Evolutionary conservation across 2,113 vertebrate genomes (phyloP).

Genomic region (Pogona vitticeps): DNA sequence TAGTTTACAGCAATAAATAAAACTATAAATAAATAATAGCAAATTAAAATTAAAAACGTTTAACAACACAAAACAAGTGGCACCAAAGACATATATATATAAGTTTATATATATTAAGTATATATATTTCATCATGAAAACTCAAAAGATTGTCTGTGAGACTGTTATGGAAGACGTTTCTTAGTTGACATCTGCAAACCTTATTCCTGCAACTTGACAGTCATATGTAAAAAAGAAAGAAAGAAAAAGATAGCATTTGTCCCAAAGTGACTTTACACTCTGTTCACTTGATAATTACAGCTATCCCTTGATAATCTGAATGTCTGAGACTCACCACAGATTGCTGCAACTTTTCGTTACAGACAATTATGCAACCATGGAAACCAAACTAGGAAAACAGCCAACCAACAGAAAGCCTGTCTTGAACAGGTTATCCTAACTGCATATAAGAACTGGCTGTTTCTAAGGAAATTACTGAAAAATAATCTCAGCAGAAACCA

Average conservation of each 20-base stretch:
- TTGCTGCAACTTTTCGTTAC: not conserved
- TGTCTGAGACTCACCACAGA: not conserved
- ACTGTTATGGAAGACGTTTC: too few relatives aligned
- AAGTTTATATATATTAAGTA: too few relatives aligned
- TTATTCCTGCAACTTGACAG: not conserved
- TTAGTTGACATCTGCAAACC: not conserved
- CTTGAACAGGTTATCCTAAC: conserved; percentile 36
- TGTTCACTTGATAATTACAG: not conserved
- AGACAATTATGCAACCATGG: not conserved
- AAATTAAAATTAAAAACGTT: too few relatives aligned
- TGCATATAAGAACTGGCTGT: conserved; percentile 49
- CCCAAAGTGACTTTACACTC: not conserved
- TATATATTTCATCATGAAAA: too few relatives aligned
- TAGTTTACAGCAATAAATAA: too few relatives aligned
- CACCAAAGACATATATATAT: too few relatives aligned
- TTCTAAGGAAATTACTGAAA: conserved; percentile 60
- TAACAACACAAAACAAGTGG: too few relatives aligned
- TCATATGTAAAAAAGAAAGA: not conserved
- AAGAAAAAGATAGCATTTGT: not conserved
- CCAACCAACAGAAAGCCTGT: conserved; percentile 3
- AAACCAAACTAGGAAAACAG: conserved; percentile 6
- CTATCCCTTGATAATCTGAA: not conserved
- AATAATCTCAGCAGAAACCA: conserved; percentile 67
- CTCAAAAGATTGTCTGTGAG: not conserved
- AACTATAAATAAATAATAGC: too few relatives aligned